Percentiles rank a stretch among this genome's conserved stretches.
These are phyloP conservation scores for Acrobasis repandana DNA, from an alignment of 2,888 invertebrate species.

Conservation along the genomic window DNA sequence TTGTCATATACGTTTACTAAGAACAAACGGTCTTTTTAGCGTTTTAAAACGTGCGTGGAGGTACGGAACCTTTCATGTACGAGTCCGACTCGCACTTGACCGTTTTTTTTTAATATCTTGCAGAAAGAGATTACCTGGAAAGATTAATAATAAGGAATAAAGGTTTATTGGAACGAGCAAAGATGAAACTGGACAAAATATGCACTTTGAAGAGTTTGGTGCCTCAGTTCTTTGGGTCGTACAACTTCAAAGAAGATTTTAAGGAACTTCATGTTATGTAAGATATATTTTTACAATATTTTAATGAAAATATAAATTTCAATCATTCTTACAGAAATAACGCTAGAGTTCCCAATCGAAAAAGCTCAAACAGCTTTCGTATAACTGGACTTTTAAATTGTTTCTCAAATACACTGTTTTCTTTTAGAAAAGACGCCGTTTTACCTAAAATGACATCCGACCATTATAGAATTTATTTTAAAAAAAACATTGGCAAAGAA, in stretches of 20 bases:
- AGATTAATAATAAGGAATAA: conserved; percentile 48
- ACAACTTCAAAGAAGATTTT: conserved; percentile 41
- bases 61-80: no score
- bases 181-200: conserved; percentile 51
- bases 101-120: conserved; percentile 23
- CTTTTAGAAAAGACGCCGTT: conserved; percentile 40
- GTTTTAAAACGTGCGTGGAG: no score
- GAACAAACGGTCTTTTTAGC: no score
- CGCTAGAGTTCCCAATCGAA: no score
- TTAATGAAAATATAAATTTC: no score
- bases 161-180: conserved; percentile 57
- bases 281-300: conserved; percentile 34
- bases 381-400: no score
- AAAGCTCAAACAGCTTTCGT: no score
- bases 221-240: conserved; percentile 48
- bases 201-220: conserved; percentile 55
- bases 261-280: conserved; percentile 40
- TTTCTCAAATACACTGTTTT: background rate
- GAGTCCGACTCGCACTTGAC: no score
- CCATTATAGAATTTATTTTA: conserved; percentile 43
- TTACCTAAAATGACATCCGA: conserved; percentile 49
- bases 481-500: conserved; percentile 33
- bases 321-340: no score
- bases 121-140: conserved; percentile 57
- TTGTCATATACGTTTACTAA: no score